Percentiles rank a stretch among this genome's conserved stretches.
Conservation (phyloP, 2,888 invertebrate genomes). For the Pseudanteris insignis region DNA sequence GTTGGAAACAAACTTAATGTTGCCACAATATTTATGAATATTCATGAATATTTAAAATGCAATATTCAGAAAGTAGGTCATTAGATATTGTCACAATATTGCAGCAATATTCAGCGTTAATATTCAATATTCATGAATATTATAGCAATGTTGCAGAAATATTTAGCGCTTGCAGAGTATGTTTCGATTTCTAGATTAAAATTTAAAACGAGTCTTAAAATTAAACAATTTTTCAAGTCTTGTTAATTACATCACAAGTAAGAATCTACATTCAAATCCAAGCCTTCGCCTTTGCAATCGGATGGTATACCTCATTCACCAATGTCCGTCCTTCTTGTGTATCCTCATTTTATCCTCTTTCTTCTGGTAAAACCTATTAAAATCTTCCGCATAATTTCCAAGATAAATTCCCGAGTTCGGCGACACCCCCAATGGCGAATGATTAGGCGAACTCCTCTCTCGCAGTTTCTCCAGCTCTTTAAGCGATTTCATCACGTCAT, state of each 20-base stretch:
- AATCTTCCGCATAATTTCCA: constrained; percentile 54
- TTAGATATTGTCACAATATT: too few species aligned
- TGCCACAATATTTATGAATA: too few species aligned
- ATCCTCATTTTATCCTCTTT: constrained; percentile 58
- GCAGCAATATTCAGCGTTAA: too few species aligned
- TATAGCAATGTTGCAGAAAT: too few species aligned
- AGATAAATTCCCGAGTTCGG: constrained; percentile 54
- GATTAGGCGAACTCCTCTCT: constrained; percentile 57
- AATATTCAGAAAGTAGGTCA: too few species aligned
- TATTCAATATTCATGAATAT: too few species aligned
- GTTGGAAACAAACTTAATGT: too few species aligned
- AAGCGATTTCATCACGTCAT: constrained; percentile 59
- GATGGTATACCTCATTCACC: constrained; percentile 50
- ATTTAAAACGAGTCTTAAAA: too few species aligned
- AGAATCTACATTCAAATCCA: neutral
- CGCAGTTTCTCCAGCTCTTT: constrained; percentile 62
- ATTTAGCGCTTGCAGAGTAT: too few species aligned
- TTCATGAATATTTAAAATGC: too few species aligned
- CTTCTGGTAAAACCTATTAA: constrained; percentile 57
- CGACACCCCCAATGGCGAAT: constrained; percentile 53
- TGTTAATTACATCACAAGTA: constrained; percentile 1
- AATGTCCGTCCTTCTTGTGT: constrained; percentile 57
- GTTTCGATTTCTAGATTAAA: too few species aligned
- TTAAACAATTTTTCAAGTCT: neutral
- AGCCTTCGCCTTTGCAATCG: neutral